Conservation (phyloP, 1,140 invertebrate genomes). For the Drosophila pandora region DNA sequence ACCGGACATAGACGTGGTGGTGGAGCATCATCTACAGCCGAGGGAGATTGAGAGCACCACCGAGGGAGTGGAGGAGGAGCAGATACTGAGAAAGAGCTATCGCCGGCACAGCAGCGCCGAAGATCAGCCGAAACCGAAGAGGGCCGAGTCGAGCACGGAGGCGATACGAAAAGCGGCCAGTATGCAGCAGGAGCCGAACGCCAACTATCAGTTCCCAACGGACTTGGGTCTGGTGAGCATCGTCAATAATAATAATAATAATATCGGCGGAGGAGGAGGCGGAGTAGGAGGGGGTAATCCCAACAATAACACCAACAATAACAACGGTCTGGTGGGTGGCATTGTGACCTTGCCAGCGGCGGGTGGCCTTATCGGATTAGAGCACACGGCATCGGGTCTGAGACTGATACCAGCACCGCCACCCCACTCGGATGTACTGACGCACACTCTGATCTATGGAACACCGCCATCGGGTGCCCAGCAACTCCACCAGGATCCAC, state of each 20-base stretch:
- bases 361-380: constrained; percentile 59
- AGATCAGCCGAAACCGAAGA: constrained; percentile 56
- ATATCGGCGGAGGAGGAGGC: constrained; percentile 4
- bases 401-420: constrained; percentile 53
- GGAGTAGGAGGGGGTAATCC: constrained; percentile 11
- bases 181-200: constrained; percentile 83
- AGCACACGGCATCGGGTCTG: constrained; percentile 64
- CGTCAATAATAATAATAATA: constrained; percentile 64
- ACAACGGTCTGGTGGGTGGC: constrained; percentile 39
- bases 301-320: constrained; percentile 35
- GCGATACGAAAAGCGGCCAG: constrained; percentile 69
- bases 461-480: constrained; percentile 67
- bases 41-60: background rate
- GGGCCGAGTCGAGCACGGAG: constrained; percentile 35
- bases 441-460: constrained; percentile 79
- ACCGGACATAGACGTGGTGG: constrained; percentile 49
- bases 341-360: constrained; percentile 64
- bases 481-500: constrained; percentile 66
- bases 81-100: constrained; percentile 42
- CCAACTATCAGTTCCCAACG: constrained; percentile 83
- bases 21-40: too few species aligned
- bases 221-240: constrained; percentile 83
- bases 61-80: too few species aligned
- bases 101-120: constrained; percentile 73
- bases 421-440: constrained; percentile 72